Evolutionary conservation across 2,113 vertebrate genomes (phyloP).

Genomic region (Thamnaconus septentrionalis): DNA sequence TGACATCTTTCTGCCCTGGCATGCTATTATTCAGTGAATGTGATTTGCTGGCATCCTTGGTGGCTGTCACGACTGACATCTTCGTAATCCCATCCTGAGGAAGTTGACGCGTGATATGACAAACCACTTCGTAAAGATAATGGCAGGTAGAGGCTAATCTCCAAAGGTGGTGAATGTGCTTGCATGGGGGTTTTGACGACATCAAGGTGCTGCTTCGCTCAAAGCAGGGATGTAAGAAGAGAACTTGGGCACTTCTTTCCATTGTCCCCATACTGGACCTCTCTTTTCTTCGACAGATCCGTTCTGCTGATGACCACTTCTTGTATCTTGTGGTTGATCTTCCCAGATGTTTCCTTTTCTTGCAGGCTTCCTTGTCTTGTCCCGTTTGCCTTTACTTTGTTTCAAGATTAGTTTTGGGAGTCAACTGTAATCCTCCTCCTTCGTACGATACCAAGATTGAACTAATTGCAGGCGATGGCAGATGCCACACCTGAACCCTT

Average conservation of each 20-base stretch:
- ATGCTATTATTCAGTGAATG: neutral
- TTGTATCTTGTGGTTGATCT: neutral
- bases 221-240: neutral
- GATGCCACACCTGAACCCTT: conserved; percentile 26
- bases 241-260: no score
- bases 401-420: neutral
- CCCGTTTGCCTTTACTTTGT: conserved; percentile 1
- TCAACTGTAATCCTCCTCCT: neutral
- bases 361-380: neutral
- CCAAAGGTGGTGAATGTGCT: no score
- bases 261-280: no score
- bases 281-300: neutral
- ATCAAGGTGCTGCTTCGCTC: no score
- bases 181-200: no score
- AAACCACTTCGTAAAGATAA: no score
- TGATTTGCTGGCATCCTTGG: neutral
- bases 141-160: no score
- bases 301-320: neutral
- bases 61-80: conserved; percentile 6
- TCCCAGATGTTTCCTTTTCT: neutral
- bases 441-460: neutral
- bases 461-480: conserved; percentile 13
- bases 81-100: conserved; percentile 1
- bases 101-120: no score
- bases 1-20: neutral